These are phyloP conservation scores for Pseudoatta argentina DNA, from an alignment of 1,140 invertebrate genomes.

Conservation along the genomic window DNA sequence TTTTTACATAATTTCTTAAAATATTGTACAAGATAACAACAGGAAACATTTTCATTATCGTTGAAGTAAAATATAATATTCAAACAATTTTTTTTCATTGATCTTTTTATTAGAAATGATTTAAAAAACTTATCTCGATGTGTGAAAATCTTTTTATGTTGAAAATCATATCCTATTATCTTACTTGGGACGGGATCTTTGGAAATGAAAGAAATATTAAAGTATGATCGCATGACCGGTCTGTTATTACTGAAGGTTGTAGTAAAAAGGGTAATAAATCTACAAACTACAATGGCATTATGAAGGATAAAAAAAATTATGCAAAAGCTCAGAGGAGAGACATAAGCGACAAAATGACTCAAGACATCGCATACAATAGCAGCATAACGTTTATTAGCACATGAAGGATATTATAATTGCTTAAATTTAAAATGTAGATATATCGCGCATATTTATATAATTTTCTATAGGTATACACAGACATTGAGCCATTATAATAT, in stretches of 20 bases:
- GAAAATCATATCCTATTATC: neutral
- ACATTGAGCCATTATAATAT: conserved; percentile 67
- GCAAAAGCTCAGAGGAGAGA: conserved; percentile 76
- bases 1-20: conserved; percentile 9
- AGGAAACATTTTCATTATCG: neutral
- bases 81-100: neutral
- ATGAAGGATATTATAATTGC: conserved; percentile 81
- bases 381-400: conserved; percentile 86
- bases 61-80: neutral
- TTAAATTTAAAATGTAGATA: conserved; percentile 80
- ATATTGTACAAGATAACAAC: conserved; percentile 20
- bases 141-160: neutral
- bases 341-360: conserved; percentile 85
- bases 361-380: conserved; percentile 84
- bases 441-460: conserved; percentile 71
- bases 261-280: conserved; percentile 21
- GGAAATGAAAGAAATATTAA: conserved; percentile 19
- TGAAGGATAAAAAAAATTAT: conserved; percentile 54
- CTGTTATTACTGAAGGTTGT: conserved; percentile 32
- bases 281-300: conserved; percentile 33
- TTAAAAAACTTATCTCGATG: neutral
- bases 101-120: neutral
- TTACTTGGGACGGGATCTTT: neutral
- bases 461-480: conserved; percentile 72
- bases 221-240: neutral